These are phyloP conservation scores for Micrastur ruficollis DNA, from an alignment of 2,797 vertebrate genomes.

Conservation along the genomic window DNA sequence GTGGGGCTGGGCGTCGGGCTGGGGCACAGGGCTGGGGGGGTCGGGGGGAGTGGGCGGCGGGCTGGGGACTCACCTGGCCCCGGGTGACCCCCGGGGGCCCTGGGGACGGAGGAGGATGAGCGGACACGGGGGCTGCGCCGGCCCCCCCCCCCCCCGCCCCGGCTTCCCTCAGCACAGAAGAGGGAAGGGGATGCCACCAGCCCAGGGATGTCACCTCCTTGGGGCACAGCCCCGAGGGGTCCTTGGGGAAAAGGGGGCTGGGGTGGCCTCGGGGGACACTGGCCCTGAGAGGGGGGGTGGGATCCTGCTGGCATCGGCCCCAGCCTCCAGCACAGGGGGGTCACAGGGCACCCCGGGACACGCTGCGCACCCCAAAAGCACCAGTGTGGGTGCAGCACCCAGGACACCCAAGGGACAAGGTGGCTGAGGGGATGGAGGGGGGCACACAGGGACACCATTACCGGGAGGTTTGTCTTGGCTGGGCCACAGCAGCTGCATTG, in stretches of 20 bases:
- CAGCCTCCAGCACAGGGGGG: not conserved
- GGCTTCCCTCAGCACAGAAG: not conserved
- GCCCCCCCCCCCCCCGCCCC: not conserved
- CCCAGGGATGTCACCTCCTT: not conserved
- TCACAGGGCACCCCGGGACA: not conserved
- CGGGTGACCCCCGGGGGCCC: not conserved
- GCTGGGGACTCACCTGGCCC: not conserved
- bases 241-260: not conserved
- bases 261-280: not conserved
- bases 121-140: not conserved
- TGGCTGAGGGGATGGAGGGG: not conserved
- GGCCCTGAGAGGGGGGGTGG: too few species aligned
- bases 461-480: not conserved
- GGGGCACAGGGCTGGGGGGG: not conserved
- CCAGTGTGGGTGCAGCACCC: not conserved
- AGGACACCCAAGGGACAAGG: not conserved
- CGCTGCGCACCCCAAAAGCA: not conserved
- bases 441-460: fast-evolving
- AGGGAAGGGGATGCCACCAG: not conserved
- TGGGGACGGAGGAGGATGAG: not conserved
- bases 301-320: not conserved
- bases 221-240: not conserved
- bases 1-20: constrained; percentile 68
- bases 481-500: not conserved
- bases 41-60: not conserved